These are phyloP conservation scores for Cydia pomonella DNA, from an alignment of 1,140 invertebrate species.

Conservation along the genomic window DNA sequence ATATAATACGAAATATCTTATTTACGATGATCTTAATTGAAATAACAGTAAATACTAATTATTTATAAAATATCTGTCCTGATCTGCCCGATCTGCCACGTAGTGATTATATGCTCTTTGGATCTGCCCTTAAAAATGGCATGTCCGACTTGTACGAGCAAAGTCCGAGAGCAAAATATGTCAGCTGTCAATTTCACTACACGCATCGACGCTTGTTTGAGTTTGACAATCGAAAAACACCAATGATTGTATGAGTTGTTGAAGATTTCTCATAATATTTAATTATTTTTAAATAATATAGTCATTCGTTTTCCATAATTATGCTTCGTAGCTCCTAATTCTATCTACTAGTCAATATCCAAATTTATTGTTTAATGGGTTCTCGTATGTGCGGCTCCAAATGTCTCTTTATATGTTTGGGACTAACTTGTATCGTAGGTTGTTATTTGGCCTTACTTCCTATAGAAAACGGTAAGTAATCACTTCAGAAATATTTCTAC, in stretches of 20 bases:
- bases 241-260: not conserved
- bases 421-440: conserved; percentile 71
- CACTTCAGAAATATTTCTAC: not conserved
- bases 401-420: conserved; percentile 66
- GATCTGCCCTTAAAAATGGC: no score
- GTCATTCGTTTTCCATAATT: conserved; percentile 34
- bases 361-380: conserved; percentile 65
- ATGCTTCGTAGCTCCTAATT: conserved; percentile 34
- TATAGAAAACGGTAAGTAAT: conserved; percentile 61
- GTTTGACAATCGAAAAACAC: conserved; percentile 1
- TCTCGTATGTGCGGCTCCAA: conserved; percentile 61
- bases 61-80: no score
- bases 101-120: no score
- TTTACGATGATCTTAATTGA: no score
- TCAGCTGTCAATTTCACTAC: not conserved
- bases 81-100: no score
- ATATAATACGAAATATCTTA: no score
- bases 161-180: no score
- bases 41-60: no score
- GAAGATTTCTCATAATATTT: no score
- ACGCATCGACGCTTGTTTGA: not conserved
- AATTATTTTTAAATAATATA: conserved; percentile 41
- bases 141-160: no score
- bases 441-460: conserved; percentile 71
- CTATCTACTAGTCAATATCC: conserved; percentile 51